Evolutionary conservation across 1,140 invertebrate species (phyloP), one percentile per base, ranked within the genome.

Genomic region (Trichoplusia ni): DNA sequence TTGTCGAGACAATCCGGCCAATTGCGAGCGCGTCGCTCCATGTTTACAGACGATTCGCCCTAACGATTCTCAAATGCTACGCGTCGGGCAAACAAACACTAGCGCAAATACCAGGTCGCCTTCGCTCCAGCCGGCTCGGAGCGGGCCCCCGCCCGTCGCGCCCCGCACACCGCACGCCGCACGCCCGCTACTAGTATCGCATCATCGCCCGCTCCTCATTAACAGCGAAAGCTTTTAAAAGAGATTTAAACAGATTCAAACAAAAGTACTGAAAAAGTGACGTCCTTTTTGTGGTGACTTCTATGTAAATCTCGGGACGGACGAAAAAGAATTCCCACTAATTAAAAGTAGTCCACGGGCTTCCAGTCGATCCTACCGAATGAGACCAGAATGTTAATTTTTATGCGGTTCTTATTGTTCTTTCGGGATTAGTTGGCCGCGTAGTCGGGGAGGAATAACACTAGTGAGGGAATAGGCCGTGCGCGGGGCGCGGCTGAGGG

Each of bases 61-160:
- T 89, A 90, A 89, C 82, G 79, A 85, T 90, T 82, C 76, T 89
- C 82, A 86, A 89, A 88, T 84, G 79, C 80, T 85, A 90, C 82
- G 87, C 86, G 84, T 79, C 78, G 76, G 66, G 80, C 77, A 86
- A 84, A 87, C 73, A 69, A 64, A 88, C 82, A 82, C 72, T 46
- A 77, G 74, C 70, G 77, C 81, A 84, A 86, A 86, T 79, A 81
- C 73, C 68, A 68, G 70, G 76, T 75, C 74, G 78, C 64, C 66
- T 71, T 63, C 64, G 69, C 64, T 64, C 27, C 38, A 19, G 38
- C 33, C 31, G 14, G 18, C 33, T n/a, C 46, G 29, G 14, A 18
- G 47, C 13, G 38, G 21, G 33, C 54, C 29, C 60, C 2, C 51
- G n/a, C 66, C 60, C 64, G 27, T 59, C 19, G 46, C 49, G 21